Evolutionary conservation across 2,797 vertebrate species (phyloP), one percentile per base, ranked within the genome.

Genomic region (Numenius phaeopus): DNA sequence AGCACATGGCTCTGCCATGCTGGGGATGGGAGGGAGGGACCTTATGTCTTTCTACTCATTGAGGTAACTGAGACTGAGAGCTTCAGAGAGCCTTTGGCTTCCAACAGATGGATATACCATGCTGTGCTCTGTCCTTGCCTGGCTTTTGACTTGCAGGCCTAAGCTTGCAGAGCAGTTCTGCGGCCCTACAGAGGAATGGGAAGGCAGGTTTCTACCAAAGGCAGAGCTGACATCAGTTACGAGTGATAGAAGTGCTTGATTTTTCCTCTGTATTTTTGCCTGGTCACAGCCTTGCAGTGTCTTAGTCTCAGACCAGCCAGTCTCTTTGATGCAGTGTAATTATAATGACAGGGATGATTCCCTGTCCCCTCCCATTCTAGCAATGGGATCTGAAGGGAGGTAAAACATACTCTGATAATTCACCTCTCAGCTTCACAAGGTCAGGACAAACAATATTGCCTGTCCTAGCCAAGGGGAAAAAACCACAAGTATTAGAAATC

Each of bases 1-100:
- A 92, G 87, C 79, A 72, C 73, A 5, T 91, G 89, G 70, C 90
- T 91, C 71, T 94, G 92, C 87, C 76, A 26, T 8, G 84, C 89
- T 86, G 96, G 79, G 76, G 79, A 34, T 64, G 87, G 87, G 89
- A 96, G 92, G 93, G 90, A 97, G 84, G 85, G 75, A 89, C 80
- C 58, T 91, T 32, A 14, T 18, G 85, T 87, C 94, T 95, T 95
- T 96, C 89, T 96, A 42, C 77, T 96, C 62, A 57, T 73, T 89
- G 97, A 95, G 90, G 59, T 89, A 81, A 49, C 86, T 80, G 69
- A 94, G 86, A 83, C 52, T 40, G 67, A 96, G 94, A 95, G 95
- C 95, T 97, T 97, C 90, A 95, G 95, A 96, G 84, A 92, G 92
- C 89, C 57, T 96, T 96, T 96, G 88, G 90, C 90, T 94, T 95